Conservation (phyloP, 2,797 vertebrate species). For the Streptopelia turtur region DNA sequence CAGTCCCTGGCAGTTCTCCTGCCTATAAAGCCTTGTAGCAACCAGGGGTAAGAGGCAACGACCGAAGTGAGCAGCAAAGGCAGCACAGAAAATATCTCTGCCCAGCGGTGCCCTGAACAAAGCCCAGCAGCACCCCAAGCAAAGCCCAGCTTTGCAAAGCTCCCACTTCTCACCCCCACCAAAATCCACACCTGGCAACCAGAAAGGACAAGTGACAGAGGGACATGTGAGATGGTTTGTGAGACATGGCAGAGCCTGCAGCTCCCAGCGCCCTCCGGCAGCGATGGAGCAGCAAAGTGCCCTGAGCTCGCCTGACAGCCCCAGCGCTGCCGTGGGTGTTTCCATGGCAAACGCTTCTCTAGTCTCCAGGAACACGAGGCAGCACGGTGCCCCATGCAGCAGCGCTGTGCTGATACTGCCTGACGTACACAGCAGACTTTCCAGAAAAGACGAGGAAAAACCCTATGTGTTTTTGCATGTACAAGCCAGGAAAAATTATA, state of each 20-base stretch:
- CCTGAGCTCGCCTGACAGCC: background rate
- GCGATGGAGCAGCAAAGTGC: background rate
- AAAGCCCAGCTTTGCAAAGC: no score
- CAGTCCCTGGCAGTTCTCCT: background rate
- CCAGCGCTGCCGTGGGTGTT: background rate
- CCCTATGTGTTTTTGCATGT: background rate
- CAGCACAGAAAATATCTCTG: background rate
- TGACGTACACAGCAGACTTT: background rate
- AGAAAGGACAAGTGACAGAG: background rate
- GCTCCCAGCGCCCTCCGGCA: background rate
- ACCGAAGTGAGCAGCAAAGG: fast-evolving
- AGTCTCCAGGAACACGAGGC: background rate
- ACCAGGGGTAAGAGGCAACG: no score
- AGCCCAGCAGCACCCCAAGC: background rate
- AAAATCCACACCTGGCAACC: background rate
- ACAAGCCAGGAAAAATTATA: slow-evolving; percentile 39
- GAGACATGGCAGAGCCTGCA: background rate
- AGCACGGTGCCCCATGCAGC: background rate
- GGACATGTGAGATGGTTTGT: background rate
- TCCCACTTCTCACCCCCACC: background rate
- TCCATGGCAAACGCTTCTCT: background rate
- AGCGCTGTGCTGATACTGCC: background rate
- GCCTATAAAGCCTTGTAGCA: background rate
- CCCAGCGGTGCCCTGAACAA: background rate
- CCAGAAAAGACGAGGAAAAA: slow-evolving; percentile 26